These are phyloP conservation scores for Brachyptera risi DNA, from an alignment of 2,888 invertebrate genomes.

Conservation along the genomic window DNA sequence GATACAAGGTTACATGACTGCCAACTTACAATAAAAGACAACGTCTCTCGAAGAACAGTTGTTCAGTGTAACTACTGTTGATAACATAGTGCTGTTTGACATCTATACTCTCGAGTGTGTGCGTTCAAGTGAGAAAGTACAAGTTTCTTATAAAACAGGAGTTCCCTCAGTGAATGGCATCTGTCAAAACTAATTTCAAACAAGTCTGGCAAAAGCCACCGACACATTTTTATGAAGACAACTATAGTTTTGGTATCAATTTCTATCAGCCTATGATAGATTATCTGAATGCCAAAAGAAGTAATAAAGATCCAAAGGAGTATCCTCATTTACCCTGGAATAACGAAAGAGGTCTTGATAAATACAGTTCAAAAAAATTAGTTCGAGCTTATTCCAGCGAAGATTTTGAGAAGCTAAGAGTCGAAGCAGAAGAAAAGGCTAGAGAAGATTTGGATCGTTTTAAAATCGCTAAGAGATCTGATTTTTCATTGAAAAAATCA, in stretches of 20 bases:
- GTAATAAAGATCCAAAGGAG: conserved; percentile 48
- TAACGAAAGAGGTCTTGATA: conserved; percentile 63
- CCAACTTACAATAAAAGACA: conserved; percentile 14
- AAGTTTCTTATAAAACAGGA: conserved; percentile 1
- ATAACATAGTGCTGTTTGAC: not conserved
- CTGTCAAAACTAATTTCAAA: conserved; percentile 19
- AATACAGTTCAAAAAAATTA: conserved; percentile 61
- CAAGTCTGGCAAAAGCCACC: conserved; percentile 54
- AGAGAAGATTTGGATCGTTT: conserved; percentile 56
- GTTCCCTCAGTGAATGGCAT: conserved; percentile 29
- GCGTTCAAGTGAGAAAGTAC: conserved; percentile 9
- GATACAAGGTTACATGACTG: conserved; percentile 14
- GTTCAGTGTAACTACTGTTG: conserved; percentile 3
- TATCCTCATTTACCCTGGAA: conserved; percentile 71
- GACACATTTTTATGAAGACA: conserved; percentile 70
- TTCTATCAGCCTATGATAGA: conserved; percentile 86
- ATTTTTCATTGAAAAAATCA: conserved; percentile 29
- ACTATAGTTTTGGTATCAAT: conserved; percentile 79
- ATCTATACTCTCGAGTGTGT: not conserved
- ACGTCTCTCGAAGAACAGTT: not conserved
- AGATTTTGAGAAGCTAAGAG: conserved; percentile 62
- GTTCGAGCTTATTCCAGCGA: conserved; percentile 62
- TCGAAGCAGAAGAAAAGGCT: conserved; percentile 63
- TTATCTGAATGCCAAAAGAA: conserved; percentile 69
- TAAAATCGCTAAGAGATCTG: conserved; percentile 47